Evolutionary conservation across 2,888 invertebrate species (phyloP), one percentile per base, ranked within the genome.

Genomic region (Xanthostigma xanthostigma): DNA sequence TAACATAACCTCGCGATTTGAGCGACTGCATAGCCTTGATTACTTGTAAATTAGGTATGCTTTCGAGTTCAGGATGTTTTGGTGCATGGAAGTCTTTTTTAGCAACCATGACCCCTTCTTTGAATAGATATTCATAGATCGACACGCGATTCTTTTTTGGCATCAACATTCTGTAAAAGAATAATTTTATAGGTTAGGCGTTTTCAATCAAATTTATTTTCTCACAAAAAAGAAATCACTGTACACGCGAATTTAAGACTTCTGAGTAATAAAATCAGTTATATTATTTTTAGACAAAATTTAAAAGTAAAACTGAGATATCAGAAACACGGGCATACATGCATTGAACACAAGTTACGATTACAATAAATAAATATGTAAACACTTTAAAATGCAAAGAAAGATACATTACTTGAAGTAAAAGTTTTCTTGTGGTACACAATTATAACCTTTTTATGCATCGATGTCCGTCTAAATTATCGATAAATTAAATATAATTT

Each of bases 21-120:
- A 99, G 73, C 9, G 93, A 93, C 74, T 94, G 91, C 77, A 96
- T 78, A 57, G 96, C 93, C 72, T 97, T 97, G 66, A 98, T 97
- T 49, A 98, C 97, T 74, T 98, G 91, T 54, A 99, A 80, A 72
- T 98, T 98, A 56, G 95, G 92, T 61, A 98, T 93, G 60, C 74
- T 79, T 66, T 93, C 90, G 60, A 98, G 73, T 66, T 96, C 93
- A 8, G 96, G 92, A 68, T 99, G 98, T 70, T 92, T 93, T n/a
- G 94, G 88, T 47, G 91, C 88, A 75, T 94, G 90, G 70, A 90
- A 91, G 71, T 99, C 97, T 66, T 98, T 97, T 70, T 95, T 95
- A 9, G 98, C 98, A 60, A 98, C 97, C 82, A 97, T 87, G 54
- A 98, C 98, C 68, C 98, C 98, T 73, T 99, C 97, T 68, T 94